Percentiles rank a stretch among this genome's conserved stretches.
Conservation (phyloP, 2,888 invertebrate genomes). For the Poecilobothrus nobilitatus region DNA sequence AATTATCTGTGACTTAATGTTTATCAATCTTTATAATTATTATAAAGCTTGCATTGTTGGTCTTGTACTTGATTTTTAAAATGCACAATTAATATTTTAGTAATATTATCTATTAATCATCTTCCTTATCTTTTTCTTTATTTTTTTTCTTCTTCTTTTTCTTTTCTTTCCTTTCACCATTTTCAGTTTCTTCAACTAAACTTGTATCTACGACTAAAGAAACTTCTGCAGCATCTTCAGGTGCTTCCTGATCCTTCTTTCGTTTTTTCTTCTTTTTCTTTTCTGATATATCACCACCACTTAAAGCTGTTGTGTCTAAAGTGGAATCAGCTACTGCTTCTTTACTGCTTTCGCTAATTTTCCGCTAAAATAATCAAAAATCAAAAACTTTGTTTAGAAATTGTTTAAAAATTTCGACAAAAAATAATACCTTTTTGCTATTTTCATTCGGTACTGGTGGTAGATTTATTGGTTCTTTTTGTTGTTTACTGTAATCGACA, state of each 20-base stretch:
- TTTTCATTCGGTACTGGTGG: conserved; percentile 18
- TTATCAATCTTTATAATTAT: too few species aligned
- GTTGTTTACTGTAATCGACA: conserved; percentile 50
- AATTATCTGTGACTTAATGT: background rate
- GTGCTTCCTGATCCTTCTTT: conserved; percentile 47
- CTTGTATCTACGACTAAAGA: conserved; percentile 25
- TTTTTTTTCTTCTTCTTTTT: conserved; percentile 73
- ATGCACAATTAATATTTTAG: background rate
- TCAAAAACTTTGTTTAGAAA: background rate
- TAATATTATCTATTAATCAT: conserved; percentile 29
- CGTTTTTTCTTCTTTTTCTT: conserved; percentile 62
- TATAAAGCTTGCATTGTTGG: background rate
- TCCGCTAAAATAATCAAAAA: conserved; percentile 41
- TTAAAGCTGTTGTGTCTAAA: conserved; percentile 40
- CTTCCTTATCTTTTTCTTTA: conserved; percentile 52
- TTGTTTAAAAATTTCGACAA: too few species aligned
- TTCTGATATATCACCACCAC: conserved; percentile 41
- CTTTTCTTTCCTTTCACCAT: conserved; percentile 53
- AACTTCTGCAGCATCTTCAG: conserved; percentile 36
- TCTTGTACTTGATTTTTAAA: background rate
- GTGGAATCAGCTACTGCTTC: conserved; percentile 32
- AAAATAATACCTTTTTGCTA: conserved; percentile 30
- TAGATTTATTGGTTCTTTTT: conserved; percentile 28
- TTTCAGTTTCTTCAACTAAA: conserved; percentile 37
- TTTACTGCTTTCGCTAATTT: conserved; percentile 48